These are phyloP conservation scores for Platynereis dumerilii DNA, from an alignment of 2,888 invertebrate genomes.

Conservation along the genomic window DNA sequence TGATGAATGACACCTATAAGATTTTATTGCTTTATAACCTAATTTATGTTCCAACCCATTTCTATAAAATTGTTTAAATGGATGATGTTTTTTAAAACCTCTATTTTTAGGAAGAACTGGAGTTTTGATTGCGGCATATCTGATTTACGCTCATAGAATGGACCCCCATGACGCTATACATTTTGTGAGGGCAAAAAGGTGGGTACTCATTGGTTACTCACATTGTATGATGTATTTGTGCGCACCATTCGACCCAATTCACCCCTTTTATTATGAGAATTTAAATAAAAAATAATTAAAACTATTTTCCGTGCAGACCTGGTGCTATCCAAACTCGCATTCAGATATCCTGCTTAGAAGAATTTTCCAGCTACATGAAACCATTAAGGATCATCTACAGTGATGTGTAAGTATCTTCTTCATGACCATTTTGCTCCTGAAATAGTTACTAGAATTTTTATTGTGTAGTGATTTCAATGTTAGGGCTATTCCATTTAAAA, in stretches of 20 bases:
- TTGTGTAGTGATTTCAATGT: too few species aligned
- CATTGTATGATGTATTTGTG: background rate
- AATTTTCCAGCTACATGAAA: constrained; percentile 80
- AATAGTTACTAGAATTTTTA: too few species aligned
- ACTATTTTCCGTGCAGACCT: too few species aligned
- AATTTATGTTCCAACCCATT: too few species aligned
- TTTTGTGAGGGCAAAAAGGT: constrained; percentile 75
- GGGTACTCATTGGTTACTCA: constrained; percentile 7
- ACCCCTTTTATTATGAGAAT: background rate
- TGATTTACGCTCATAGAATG: constrained; percentile 80
- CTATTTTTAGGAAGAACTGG: constrained; percentile 78
- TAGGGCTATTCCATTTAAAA: too few species aligned
- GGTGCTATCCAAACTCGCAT: constrained; percentile 82
- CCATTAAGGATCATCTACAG: constrained; percentile 77
- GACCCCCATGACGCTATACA: constrained; percentile 81
- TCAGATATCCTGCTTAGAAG: constrained; percentile 81
- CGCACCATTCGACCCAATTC: too few species aligned
- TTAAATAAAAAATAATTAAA: too few species aligned
- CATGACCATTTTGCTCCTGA: too few species aligned
- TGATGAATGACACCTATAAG: too few species aligned
- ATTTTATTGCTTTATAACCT: too few species aligned
- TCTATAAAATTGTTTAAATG: too few species aligned
- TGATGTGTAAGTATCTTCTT: constrained; percentile 68
- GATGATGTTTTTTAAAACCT: too few species aligned
- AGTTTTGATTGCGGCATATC: constrained; percentile 84